Percentiles rank a stretch among this genome's conserved stretches.
phyloP scores from a whole-genome alignment of 2,888 invertebrate genomes.

The Lasioglossum vierecki region DNA sequence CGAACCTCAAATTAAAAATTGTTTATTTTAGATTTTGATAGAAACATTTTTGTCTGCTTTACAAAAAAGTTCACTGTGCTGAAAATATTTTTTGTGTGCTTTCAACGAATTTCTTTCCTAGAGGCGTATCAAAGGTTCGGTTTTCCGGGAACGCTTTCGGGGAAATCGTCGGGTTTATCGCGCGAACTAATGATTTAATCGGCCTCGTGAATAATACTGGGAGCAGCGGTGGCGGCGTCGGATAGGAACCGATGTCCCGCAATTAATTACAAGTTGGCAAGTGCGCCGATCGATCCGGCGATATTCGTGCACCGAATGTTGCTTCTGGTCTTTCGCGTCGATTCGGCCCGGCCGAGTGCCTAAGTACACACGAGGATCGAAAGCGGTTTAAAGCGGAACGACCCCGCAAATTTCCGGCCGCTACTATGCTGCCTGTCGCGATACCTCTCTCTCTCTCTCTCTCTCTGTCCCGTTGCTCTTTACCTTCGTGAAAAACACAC shows the following conservation, averaged over 20 bases:
- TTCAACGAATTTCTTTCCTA: too few species aligned
- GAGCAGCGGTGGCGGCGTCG: conserved; percentile 10
- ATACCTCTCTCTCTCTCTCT: background rate
- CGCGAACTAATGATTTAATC: conserved; percentile 7
- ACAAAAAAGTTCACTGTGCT: too few species aligned
- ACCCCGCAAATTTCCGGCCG: conserved; percentile 26
- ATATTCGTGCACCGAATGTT: conserved; percentile 47
- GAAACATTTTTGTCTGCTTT: background rate
- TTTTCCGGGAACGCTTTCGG: background rate
- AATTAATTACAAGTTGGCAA: conserved; percentile 63
- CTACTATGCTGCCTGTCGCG: background rate
- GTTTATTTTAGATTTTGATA: too few species aligned
- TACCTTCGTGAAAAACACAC: background rate
- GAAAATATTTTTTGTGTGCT: too few species aligned
- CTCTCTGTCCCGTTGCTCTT: background rate
- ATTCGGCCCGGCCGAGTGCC: conserved; percentile 34
- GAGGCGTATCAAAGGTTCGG: background rate
- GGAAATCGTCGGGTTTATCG: background rate
- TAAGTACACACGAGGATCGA: conserved; percentile 43
- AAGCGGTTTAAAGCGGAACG: conserved; percentile 51
- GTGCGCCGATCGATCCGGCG: conserved; percentile 44
- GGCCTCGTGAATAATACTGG: conserved; percentile 27
- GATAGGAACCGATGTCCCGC: conserved; percentile 43
- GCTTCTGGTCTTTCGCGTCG: conserved; percentile 45
- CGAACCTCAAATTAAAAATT: background rate